Evolutionary conservation across 2,113 vertebrate genomes (phyloP).

Genomic region (Phalacrocorax carbo): DNA sequence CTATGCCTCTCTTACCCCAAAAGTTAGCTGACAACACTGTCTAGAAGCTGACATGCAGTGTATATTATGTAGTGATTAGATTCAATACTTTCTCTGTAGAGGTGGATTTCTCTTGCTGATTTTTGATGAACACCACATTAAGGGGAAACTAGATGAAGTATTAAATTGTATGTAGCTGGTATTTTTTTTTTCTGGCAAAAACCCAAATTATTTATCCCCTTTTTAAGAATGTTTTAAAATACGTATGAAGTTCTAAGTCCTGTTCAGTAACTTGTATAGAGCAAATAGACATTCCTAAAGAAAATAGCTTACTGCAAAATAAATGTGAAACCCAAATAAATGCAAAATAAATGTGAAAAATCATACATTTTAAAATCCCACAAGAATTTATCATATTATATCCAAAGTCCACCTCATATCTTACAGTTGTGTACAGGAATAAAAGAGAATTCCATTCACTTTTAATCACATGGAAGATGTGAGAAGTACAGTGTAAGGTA

Average conservation of each 20-base stretch:
- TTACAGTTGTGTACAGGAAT: not conserved
- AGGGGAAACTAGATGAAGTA: not conserved
- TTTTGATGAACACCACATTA: slow-evolving; percentile 10
- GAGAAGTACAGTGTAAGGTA: not conserved
- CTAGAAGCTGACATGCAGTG: not conserved
- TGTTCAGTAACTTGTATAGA: not conserved
- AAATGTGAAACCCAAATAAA: not conserved
- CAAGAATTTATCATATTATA: not conserved
- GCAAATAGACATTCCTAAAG: not conserved
- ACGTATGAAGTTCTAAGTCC: not conserved
- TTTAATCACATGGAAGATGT: not conserved
- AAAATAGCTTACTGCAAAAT: not conserved
- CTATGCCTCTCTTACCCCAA: not conserved
- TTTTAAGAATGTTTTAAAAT: slow-evolving; percentile 4
- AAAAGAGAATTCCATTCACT: not conserved
- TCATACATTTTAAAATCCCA: not conserved
- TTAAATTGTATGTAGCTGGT: not conserved
- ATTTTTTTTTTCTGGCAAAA: not conserved
- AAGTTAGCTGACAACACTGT: not conserved
- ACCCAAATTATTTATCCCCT: not conserved
- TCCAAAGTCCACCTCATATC: not conserved
- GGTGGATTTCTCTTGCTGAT: slow-evolving; percentile 3
- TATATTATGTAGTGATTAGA: not conserved
- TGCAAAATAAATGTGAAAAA: not conserved
- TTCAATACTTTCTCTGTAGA: not conserved